phyloP scores from a whole-genome alignment of 2,888 invertebrate genomes.

The Tipula lateralis region DNA sequence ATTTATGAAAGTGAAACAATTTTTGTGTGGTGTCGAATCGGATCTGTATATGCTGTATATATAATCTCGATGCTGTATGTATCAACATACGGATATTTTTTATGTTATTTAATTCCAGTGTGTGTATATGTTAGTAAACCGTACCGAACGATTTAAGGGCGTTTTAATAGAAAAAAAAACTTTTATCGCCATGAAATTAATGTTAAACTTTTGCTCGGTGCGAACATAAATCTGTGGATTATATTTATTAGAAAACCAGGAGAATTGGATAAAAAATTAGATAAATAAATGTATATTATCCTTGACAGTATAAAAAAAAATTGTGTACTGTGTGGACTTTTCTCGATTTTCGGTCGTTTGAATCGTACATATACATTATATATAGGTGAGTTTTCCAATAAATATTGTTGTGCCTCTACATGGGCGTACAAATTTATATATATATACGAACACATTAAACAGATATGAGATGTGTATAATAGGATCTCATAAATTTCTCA shows the following conservation, averaged over 20 bases:
- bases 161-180: background rate
- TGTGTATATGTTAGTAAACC: background rate
- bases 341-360: background rate
- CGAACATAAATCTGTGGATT: background rate
- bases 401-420: background rate
- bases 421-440: background rate
- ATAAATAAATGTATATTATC: background rate
- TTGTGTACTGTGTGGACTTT: background rate
- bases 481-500: background rate
- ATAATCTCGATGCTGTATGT: background rate
- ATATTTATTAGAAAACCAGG: constrained; percentile 1
- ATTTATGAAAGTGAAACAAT: constrained; percentile 20
- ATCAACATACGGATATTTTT: background rate
- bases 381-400: background rate
- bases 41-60: background rate
- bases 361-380: background rate
- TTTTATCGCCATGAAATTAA: background rate
- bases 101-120: background rate
- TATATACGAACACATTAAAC: background rate
- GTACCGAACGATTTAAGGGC: background rate
- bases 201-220: background rate
- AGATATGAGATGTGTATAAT: background rate
- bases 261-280: background rate
- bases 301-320: background rate
- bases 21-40: background rate